These are phyloP conservation scores for Nycticryphes semicollaris DNA, from an alignment of 2,113 vertebrate genomes.

Conservation along the genomic window DNA sequence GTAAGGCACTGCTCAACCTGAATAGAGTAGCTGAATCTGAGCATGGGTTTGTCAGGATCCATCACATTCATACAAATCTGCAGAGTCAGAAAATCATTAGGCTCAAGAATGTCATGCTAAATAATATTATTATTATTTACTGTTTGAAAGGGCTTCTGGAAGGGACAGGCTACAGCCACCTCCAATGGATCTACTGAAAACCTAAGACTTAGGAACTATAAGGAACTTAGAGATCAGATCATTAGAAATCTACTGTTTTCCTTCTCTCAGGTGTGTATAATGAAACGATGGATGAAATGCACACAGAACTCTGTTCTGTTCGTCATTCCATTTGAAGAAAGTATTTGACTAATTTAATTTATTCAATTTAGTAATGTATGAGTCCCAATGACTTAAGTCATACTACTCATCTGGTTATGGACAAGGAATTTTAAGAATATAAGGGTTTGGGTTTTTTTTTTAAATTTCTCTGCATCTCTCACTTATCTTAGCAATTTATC, in stretches of 20 bases:
- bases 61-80: neutral
- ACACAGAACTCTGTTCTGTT: neutral
- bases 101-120: neutral
- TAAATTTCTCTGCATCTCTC: neutral
- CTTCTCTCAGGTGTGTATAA: neutral
- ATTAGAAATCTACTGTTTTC: neutral
- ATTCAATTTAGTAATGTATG: no score
- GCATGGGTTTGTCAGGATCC: neutral
- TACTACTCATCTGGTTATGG: neutral
- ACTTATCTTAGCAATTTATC: neutral
- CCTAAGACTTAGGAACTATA: fast-evolving
- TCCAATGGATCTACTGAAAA: neutral
- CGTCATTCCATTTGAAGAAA: neutral
- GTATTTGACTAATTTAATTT: neutral
- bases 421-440: neutral
- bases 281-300: neutral
- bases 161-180: neutral
- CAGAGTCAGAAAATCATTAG: neutral
- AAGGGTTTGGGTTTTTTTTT: neutral
- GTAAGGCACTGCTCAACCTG: neutral
- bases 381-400: neutral
- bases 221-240: neutral
- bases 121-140: neutral
- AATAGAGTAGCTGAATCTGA: neutral
- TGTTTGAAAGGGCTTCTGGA: neutral